phyloP scores from a whole-genome alignment of 2,888 invertebrate species.

The Chrysolina americana region DNA sequence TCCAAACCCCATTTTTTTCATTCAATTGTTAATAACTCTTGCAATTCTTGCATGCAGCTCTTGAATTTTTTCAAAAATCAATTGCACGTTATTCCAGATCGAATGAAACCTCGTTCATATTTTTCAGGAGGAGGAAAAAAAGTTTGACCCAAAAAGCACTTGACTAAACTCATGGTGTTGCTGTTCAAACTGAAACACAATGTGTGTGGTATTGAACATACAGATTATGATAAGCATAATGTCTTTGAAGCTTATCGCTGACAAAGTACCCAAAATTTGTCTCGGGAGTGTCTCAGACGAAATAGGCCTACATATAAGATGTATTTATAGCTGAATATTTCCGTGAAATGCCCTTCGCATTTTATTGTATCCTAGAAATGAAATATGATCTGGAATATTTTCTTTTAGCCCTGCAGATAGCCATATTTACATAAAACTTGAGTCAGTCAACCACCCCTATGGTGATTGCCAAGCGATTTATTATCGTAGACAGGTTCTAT shows the following conservation, averaged over 20 bases:
- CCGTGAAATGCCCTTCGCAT: neutral
- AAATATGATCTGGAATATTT: slow-evolving; percentile 18
- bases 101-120: too few relatives aligned
- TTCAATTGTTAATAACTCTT: too few relatives aligned
- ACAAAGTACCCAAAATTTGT: neutral
- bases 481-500: slow-evolving; percentile 50
- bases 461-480: slow-evolving; percentile 40
- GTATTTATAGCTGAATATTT: slow-evolving; percentile 8
- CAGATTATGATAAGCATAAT: too few relatives aligned
- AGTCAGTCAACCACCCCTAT: slow-evolving; percentile 33
- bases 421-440: slow-evolving; percentile 34
- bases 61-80: too few relatives aligned
- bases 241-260: neutral
- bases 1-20: too few relatives aligned
- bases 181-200: too few relatives aligned
- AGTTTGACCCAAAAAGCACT: too few relatives aligned
- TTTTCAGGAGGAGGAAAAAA: too few relatives aligned
- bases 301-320: neutral
- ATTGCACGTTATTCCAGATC: too few relatives aligned
- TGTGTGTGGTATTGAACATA: too few relatives aligned
- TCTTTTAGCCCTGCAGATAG: slow-evolving; percentile 14
- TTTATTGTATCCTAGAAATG: slow-evolving; percentile 13
- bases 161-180: too few relatives aligned
- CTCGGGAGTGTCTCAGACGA: neutral
- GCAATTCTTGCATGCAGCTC: too few relatives aligned